A percentile compares a stretch with the other conserved stretches of the same genome.
Evolutionary conservation across 2,113 vertebrate genomes (phyloP).

Genomic region (Aegotheles bennettii): DNA sequence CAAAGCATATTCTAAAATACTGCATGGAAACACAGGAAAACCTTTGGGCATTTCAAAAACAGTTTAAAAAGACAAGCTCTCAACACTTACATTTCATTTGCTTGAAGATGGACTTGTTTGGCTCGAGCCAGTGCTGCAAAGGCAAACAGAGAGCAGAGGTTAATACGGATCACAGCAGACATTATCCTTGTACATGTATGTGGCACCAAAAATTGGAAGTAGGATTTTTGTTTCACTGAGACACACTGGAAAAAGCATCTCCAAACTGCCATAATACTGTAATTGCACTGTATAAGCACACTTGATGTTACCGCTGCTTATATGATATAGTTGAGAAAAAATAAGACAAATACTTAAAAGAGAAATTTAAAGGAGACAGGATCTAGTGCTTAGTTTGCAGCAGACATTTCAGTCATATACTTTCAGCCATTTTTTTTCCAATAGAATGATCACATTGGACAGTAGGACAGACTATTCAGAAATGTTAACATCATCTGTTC

Average conservation of each 20-base stretch:
- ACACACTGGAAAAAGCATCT: background rate
- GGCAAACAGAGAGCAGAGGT: slow-evolving; percentile 53
- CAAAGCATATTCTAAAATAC: background rate
- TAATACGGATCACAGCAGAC: background rate
- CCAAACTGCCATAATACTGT: background rate
- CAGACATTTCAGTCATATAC: background rate
- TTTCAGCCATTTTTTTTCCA: background rate
- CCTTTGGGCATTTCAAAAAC: background rate
- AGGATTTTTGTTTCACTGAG: background rate
- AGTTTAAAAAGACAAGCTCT: background rate
- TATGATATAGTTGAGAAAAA: background rate
- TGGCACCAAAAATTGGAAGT: background rate
- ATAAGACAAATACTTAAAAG: background rate
- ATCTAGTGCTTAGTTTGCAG: background rate
- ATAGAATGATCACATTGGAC: background rate
- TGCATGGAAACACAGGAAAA: slow-evolving; percentile 6
- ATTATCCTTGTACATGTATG: background rate
- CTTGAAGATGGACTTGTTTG: slow-evolving; percentile 90
- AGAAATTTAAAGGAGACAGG: background rate
- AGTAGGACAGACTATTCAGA: background rate
- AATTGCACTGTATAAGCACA: background rate
- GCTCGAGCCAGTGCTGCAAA: slow-evolving; percentile 95
- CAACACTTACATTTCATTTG: slow-evolving; percentile 98
- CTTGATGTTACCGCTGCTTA: background rate
- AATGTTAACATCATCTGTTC: background rate